phyloP scores from a whole-genome alignment of 2,888 invertebrate genomes.

The Acleris holmiana region DNA sequence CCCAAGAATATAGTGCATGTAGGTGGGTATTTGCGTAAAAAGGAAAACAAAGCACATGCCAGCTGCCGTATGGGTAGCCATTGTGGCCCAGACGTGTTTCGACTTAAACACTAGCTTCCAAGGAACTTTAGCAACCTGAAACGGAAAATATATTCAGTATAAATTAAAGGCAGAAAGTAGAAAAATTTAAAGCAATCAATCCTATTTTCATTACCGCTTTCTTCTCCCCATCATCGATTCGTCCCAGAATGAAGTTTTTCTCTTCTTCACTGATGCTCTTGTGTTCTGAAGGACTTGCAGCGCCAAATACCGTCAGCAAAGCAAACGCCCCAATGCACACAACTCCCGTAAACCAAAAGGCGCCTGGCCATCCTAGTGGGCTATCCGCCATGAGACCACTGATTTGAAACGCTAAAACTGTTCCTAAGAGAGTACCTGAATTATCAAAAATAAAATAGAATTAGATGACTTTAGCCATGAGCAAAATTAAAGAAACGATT shows the following conservation, averaged over 20 bases:
- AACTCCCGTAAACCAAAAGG: conserved; percentile 21
- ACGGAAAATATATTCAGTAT: too few species aligned
- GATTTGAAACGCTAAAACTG: conserved; percentile 27
- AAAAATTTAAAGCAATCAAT: too few species aligned
- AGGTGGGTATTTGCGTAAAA: conserved; percentile 84
- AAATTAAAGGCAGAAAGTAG: too few species aligned
- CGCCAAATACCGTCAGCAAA: conserved; percentile 10
- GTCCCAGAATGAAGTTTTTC: conserved; percentile 27
- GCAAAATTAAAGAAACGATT: background rate
- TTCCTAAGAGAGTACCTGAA: conserved; percentile 24
- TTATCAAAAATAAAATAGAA: background rate
- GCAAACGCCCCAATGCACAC: conserved; percentile 8
- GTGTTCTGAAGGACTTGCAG: conserved; percentile 25
- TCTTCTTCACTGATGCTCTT: conserved; percentile 19
- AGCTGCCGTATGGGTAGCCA: conserved; percentile 79
- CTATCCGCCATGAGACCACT: conserved; percentile 18
- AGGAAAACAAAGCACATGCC: conserved; percentile 86
- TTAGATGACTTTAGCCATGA: background rate
- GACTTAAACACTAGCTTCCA: conserved; percentile 80
- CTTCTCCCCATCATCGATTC: conserved; percentile 15
- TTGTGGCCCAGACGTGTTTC: conserved; percentile 80
- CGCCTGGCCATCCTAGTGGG: conserved; percentile 21
- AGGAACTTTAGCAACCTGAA: conserved; percentile 62
- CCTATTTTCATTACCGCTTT: background rate
- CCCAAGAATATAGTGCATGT: conserved; percentile 78